phyloP scores from a whole-genome alignment of 2,888 invertebrate species.

The Argyra leucocephala region DNA sequence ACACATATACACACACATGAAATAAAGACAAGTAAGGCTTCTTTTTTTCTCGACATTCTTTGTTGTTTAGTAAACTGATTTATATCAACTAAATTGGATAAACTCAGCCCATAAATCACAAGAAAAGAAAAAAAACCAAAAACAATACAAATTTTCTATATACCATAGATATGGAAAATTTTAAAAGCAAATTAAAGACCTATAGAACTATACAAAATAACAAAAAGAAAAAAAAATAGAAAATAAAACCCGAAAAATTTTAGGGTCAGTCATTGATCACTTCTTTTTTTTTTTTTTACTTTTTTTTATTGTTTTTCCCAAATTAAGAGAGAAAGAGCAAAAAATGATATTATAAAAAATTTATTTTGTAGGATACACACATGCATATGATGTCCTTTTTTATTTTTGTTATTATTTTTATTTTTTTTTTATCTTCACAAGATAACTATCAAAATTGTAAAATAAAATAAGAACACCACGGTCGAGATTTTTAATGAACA shows the following conservation, averaged over 20 bases:
- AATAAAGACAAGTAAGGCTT: not conserved
- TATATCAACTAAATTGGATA: conserved; percentile 1
- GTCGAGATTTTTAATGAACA: not conserved
- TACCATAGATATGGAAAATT: no score
- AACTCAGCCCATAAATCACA: conserved; percentile 1
- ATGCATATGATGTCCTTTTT: conserved; percentile 5
- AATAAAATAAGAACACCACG: not conserved
- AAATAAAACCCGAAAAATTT: not conserved
- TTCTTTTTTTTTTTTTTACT: not conserved
- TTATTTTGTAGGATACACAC: not conserved
- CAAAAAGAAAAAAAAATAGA: not conserved
- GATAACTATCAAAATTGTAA: not conserved
- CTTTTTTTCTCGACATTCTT: not conserved
- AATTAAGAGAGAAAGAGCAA: not conserved
- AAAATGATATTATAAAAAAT: not conserved
- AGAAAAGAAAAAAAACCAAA: not conserved
- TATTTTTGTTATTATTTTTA: no score
- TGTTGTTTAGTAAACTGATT: not conserved
- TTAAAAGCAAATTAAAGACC: no score
- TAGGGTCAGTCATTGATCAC: conserved; percentile 6
- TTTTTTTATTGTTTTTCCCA: not conserved
- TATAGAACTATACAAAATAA: no score
- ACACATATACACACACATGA: not conserved
- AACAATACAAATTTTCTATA: not conserved
- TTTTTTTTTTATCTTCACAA: no score